A percentile compares a stretch with the other conserved stretches of the same genome.
Conservation (phyloP, 1,140 invertebrate species). For the Zaprionus gabonicus region DNA sequence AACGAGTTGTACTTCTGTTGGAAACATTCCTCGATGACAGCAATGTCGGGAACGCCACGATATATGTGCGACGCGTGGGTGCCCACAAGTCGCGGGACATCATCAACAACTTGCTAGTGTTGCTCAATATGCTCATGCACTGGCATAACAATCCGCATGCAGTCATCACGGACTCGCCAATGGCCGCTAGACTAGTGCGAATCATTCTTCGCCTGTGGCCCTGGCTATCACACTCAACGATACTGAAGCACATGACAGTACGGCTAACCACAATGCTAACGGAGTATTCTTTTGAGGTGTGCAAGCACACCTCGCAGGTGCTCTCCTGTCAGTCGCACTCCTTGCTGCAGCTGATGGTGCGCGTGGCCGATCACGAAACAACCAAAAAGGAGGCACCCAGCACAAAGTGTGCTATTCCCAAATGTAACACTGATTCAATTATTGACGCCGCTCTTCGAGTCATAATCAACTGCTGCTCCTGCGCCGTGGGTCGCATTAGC, state of each 20-base stretch:
- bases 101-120: slow-evolving; percentile 59
- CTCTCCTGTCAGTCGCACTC: slow-evolving; percentile 52
- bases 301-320: slow-evolving; percentile 58
- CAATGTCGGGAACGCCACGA: slow-evolving; percentile 49
- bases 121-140: slow-evolving; percentile 61
- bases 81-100: slow-evolving; percentile 66
- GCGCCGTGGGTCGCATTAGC: slow-evolving; percentile 62
- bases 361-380: slow-evolving; percentile 65
- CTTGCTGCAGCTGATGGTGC: slow-evolving; percentile 65
- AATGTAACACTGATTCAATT: slow-evolving; percentile 20
- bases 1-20: slow-evolving; percentile 46
- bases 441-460: slow-evolving; percentile 55
- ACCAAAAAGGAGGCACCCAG: slow-evolving; percentile 50
- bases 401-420: neutral
- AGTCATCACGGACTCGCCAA: slow-evolving; percentile 44
- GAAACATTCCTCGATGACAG: slow-evolving; percentile 60
- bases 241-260: slow-evolving; percentile 57
- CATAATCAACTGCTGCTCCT: slow-evolving; percentile 73
- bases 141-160: slow-evolving; percentile 59
- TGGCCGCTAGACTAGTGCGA: slow-evolving; percentile 31
- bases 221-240: slow-evolving; percentile 66
- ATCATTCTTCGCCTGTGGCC: slow-evolving; percentile 69
- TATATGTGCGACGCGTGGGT: slow-evolving; percentile 72
- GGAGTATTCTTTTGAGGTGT: slow-evolving; percentile 73
- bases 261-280: slow-evolving; percentile 61